A percentile compares a stretch with the other conserved stretches of the same genome.
phyloP scores from a whole-genome alignment of 2,888 invertebrate genomes.

The Thereva unica region DNA sequence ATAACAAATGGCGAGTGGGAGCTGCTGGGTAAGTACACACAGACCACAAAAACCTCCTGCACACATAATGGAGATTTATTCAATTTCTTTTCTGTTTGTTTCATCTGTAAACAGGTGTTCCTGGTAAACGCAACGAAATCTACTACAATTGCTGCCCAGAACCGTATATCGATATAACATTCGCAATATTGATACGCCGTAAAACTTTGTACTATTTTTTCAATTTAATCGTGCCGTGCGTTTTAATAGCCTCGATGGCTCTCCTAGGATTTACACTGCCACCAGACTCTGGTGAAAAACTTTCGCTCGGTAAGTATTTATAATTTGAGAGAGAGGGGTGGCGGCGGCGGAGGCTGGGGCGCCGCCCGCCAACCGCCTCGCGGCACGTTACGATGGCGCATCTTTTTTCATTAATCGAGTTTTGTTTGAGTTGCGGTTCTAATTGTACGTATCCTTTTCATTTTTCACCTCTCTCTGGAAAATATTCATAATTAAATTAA shows the following conservation, averaged over 20 bases:
- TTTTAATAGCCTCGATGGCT: conserved; percentile 98
- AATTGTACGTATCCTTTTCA: no score
- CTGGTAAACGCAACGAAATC: conserved; percentile 90
- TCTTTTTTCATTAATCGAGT: no score
- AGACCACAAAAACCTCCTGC: neutral
- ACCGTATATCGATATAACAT: conserved; percentile 97
- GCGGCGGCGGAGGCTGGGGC: neutral
- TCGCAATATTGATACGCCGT: conserved; percentile 93
- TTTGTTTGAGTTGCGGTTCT: no score
- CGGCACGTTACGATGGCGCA: no score
- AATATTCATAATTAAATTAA: no score
- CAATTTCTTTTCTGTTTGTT: neutral
- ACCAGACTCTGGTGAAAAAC: conserved; percentile 98
- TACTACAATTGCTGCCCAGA: conserved; percentile 98
- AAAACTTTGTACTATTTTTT: conserved; percentile 99
- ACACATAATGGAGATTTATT: neutral
- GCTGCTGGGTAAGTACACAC: conserved; percentile 77
- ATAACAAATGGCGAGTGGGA: conserved; percentile 99
- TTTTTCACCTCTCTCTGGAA: no score
- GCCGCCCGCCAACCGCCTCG: no score
- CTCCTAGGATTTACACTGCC: conserved; percentile 97
- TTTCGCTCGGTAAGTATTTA: conserved; percentile 81
- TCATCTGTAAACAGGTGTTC: conserved; percentile 71
- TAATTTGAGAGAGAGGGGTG: neutral
- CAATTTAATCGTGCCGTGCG: conserved; percentile 99